Conservation (phyloP, 2,888 invertebrate genomes). For the Yponomeuta evonymella region DNA sequence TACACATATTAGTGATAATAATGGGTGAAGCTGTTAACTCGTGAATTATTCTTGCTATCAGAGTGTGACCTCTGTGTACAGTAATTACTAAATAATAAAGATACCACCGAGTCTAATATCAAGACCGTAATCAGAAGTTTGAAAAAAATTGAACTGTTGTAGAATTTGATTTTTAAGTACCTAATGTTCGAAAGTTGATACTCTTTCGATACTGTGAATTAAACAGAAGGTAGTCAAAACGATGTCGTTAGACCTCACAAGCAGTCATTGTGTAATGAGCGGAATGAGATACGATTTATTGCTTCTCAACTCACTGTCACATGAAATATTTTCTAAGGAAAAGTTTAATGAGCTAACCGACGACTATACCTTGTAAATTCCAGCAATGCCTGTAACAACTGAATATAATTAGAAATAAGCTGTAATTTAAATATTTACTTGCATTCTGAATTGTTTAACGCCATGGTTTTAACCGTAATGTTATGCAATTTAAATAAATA, state of each 20-base stretch:
- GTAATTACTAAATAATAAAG: neutral
- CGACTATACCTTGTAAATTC: too few species aligned
- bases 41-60: slow-evolving; percentile 8
- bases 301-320: too few species aligned
- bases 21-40: neutral
- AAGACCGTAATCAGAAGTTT: neutral
- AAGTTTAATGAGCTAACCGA: too few species aligned
- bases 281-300: too few species aligned
- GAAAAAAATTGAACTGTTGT: neutral
- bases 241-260: neutral
- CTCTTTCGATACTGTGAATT: neutral
- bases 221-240: neutral
- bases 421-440: too few species aligned
- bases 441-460: too few species aligned
- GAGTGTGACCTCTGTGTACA: neutral
- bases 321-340: too few species aligned
- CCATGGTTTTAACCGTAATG: too few species aligned
- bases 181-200: neutral
- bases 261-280: too few species aligned
- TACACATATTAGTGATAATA: neutral
- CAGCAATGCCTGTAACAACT: too few species aligned
- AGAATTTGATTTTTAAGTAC: neutral
- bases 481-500: too few species aligned
- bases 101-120: neutral
- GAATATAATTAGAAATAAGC: too few species aligned